Evolutionary conservation across 2,113 vertebrate species (phyloP).

Genomic region (Notechis scutatus): DNA sequence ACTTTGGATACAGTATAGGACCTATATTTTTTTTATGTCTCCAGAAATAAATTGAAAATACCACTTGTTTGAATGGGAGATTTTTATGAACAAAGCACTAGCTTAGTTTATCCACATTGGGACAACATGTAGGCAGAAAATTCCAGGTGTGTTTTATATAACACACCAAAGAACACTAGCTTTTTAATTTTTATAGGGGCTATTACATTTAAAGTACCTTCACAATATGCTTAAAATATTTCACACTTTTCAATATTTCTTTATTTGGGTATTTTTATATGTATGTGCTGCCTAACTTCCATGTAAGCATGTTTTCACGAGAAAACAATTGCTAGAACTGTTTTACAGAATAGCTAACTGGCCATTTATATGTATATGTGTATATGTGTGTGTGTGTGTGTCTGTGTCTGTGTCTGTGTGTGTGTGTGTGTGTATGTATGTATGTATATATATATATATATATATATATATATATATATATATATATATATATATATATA

Average conservation of each 20-base stretch:
- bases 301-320: too few relatives aligned
- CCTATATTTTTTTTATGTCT: conserved; percentile 15
- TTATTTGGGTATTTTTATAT: not conserved
- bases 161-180: conserved; percentile 32
- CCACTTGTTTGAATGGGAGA: conserved; percentile 53
- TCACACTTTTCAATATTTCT: not conserved
- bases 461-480: too few relatives aligned
- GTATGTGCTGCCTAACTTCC: too few relatives aligned
- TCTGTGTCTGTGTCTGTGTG: too few relatives aligned
- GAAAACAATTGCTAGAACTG: too few relatives aligned
- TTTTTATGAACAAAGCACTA: conserved; percentile 34
- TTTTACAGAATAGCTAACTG: too few relatives aligned
- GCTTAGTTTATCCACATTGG: conserved; percentile 45
- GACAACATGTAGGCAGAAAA: conserved; percentile 28
- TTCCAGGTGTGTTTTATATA: conserved; percentile 37
- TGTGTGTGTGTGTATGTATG: too few relatives aligned
- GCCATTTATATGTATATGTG: too few relatives aligned
- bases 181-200: not conserved
- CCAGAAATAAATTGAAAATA: conserved; percentile 50
- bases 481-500: too few relatives aligned
- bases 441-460: too few relatives aligned
- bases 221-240: not conserved
- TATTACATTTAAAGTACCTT: rapidly evolving
- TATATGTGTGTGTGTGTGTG: too few relatives aligned
- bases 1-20: not conserved